Evolutionary conservation across 2,888 invertebrate genomes (phyloP).

Genomic region (Orthonychiurus folsomi): DNA sequence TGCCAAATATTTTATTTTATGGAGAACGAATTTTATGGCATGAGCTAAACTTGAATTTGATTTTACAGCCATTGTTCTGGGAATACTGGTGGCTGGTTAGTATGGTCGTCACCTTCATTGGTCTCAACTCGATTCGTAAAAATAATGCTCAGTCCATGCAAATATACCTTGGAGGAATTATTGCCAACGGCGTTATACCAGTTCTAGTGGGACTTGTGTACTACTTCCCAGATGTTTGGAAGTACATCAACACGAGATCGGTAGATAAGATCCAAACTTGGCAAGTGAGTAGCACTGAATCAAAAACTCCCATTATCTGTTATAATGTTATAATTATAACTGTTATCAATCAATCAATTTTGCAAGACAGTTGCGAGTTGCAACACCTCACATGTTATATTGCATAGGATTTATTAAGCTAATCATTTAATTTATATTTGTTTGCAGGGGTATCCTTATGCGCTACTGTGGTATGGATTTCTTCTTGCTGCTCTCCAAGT

Average conservation of each 20-base stretch:
- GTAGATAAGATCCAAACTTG: slow-evolving; percentile 63
- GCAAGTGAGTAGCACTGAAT: no score
- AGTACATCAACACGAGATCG: slow-evolving; percentile 62
- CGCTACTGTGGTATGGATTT: slow-evolving; percentile 85
- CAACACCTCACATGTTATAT: no score
- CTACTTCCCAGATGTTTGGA: slow-evolving; percentile 75
- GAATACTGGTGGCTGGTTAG: slow-evolving; percentile 89
- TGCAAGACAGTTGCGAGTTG: no score
- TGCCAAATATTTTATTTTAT: no score
- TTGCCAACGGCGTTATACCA: slow-evolving; percentile 69
- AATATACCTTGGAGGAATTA: slow-evolving; percentile 70
- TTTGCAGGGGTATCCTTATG: slow-evolving; percentile 77
- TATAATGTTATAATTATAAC: slow-evolving; percentile 8
- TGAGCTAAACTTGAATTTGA: slow-evolving; percentile 4
- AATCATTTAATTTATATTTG: slow-evolving; percentile 33
- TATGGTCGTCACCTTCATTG: slow-evolving; percentile 71
- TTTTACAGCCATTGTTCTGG: slow-evolving; percentile 72
- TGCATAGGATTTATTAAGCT: no score
- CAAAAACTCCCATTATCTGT: no score
- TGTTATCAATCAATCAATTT: no score
- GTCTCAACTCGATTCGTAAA: slow-evolving; percentile 72
- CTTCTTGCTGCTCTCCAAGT: slow-evolving; percentile 78
- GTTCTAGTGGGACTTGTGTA: slow-evolving; percentile 69
- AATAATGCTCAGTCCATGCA: slow-evolving; percentile 69
- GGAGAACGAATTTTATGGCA: no score